Evolutionary conservation across 2,888 invertebrate species (phyloP), one percentile per base, ranked within the genome.

Genomic region (Platynereis dumerilii): DNA sequence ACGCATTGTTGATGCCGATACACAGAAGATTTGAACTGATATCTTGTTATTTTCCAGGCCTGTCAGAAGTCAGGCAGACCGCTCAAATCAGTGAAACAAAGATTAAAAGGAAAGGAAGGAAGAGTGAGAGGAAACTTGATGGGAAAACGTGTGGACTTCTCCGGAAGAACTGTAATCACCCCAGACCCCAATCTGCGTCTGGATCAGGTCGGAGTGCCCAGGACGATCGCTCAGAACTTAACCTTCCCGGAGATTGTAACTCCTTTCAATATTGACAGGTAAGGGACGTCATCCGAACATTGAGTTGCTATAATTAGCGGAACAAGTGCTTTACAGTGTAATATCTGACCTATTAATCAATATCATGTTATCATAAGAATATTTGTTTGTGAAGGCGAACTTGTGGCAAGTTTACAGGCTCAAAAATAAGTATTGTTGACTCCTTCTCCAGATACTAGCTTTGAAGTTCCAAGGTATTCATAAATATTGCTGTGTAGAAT

Each of bases 131-230:
- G 99, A 77, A 99, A 99, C 85, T 89, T 99, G 77, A 99, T 99
- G 99, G 99, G 99, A 62, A 99, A 99, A 84, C 95, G 99, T 87
- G 99, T 99, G 0, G 99, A 99, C 83, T 99, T 99, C 84, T 98
- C 98, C 0, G 99, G 97, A 3, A 91, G 99, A 84, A 99, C 99
- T 78, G 99, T 99, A 79, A 87, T 87, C 75, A 87, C 87, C 24
- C 86, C 87, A 5, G 87, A 87, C 74, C 87, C 87, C 0, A 87
- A 86, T 67, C 76, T 87, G 24, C 96, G 95, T 81, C 98, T 96
- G 39, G 78, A 97, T 94, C 83, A 96, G 94, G 96, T 99, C 64
- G 99, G 99, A 63, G 96, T 99, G 1, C 99, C 99, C 0, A 88
- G 96, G 63, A 95, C 96, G 34, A 97, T 99, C 76, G 99, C 99